A percentile compares a stretch with the other conserved stretches of the same genome.
These are phyloP conservation scores for Ciconia stormi DNA, from an alignment of 2,113 vertebrate genomes.

Conservation along the genomic window DNA sequence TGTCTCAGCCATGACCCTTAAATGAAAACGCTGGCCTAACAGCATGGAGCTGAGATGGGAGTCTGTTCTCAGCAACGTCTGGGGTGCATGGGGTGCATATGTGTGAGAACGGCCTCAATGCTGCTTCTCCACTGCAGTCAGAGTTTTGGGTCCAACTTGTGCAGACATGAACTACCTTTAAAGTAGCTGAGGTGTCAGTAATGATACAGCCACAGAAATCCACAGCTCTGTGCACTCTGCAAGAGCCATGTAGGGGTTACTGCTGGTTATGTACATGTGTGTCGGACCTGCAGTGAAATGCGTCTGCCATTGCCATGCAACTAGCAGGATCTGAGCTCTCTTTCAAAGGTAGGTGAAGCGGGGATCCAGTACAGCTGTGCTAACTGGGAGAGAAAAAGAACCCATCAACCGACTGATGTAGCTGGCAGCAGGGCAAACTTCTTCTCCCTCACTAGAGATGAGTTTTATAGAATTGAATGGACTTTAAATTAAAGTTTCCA, in stretches of 20 bases:
- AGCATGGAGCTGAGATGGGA: neutral
- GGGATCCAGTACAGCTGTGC: neutral
- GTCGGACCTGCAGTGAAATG: neutral
- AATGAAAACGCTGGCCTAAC: neutral
- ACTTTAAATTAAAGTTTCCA: neutral
- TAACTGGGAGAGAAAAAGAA: neutral
- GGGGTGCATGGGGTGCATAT: no score
- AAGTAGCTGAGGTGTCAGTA: neutral
- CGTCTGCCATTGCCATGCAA: neutral
- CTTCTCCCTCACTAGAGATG: neutral
- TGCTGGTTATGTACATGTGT: accelerated
- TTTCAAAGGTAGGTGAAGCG: neutral
- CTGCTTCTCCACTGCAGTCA: neutral
- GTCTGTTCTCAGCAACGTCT: neutral
- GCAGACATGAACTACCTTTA: neutral
- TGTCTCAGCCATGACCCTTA: neutral
- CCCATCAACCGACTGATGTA: accelerated
- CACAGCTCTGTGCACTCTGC: neutral
- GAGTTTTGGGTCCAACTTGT: neutral
- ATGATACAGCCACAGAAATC: neutral
- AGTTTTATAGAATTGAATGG: neutral
- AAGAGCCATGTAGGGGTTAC: neutral
- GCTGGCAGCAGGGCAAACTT: neutral
- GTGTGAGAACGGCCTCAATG: neutral
- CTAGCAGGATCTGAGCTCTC: neutral